Evolutionary conservation across 37 sponge, comb jelly and placozoan genomes (phyloP).

Genomic region (Hexactinellida sp.): DNA sequence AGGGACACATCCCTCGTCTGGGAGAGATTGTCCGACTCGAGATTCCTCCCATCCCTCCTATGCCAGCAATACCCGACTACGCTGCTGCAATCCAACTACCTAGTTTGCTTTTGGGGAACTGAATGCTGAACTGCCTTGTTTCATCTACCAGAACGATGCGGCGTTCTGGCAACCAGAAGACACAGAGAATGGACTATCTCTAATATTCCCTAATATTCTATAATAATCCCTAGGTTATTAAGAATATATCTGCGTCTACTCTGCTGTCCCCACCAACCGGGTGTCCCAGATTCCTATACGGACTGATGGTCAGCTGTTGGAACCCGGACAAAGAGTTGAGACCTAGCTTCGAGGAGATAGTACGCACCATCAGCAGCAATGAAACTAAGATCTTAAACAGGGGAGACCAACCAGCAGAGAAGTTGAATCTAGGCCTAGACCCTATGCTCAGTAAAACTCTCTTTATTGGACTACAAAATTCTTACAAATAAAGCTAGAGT

Average conservation of each 20-base stretch:
- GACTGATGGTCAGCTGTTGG: slow-evolving; percentile 7
- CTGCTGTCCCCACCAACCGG: not conserved
- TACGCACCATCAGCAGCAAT: not conserved
- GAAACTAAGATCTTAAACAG: not conserved
- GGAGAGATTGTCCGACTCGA: no score
- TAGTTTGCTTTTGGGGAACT: no score
- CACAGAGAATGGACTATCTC: not conserved
- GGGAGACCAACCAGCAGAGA: not conserved
- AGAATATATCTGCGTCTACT: not conserved
- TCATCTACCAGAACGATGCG: not conserved
- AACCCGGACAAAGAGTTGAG: not conserved
- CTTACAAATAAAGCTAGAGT: no score
- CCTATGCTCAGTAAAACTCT: not conserved
- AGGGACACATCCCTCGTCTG: no score
- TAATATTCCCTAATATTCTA: not conserved
- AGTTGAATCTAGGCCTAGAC: not conserved
- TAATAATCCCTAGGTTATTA: not conserved
- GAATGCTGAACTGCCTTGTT: not conserved
- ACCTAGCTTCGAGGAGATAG: not conserved
- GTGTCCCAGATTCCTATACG: not conserved
- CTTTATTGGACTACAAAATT: not conserved
- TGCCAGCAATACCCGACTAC: no score
- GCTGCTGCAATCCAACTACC: no score
- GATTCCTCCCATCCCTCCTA: no score
- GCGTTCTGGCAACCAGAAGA: not conserved